Base-by-base conservation (phyloP, 2,888 invertebrate species). In the Lasioglossum leucozonium region DNA sequence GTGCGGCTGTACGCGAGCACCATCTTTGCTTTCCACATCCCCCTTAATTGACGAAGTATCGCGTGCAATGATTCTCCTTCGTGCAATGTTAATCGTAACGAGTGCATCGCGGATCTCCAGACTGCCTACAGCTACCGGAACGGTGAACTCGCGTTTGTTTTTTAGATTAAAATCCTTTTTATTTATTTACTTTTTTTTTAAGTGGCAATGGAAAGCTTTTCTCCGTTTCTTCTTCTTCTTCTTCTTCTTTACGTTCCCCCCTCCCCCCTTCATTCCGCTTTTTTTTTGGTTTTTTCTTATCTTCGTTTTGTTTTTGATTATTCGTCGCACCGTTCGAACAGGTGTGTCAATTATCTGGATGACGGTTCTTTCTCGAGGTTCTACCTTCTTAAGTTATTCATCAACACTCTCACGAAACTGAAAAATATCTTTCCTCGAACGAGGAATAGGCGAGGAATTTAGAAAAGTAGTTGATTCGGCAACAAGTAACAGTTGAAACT, bases 11-110 rank as follows among this genome's bases (percentile, higher is more conserved):
- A 22, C 69, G 69, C 58, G 85, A 84, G 81, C 51, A 65, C 76
- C 72, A 40, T 30, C 51, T 79, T 78, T 73, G 72, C 72, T 76
- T 47, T 65, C 55, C 67, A 51, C 73, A 81, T 83, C 67, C 73
- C 51, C 77, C 44, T 72, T 80, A 83, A 71, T 82, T 81, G 77
- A 76, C 83, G 75, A 89, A 81, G 69, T 62, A 79, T 77, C 82
- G 81, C 47, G 72, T 42, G 72, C 82, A 77, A 73, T 79, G 73
- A n/a, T 37, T 75, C 80, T 62, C 72, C 72, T 77, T 81, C 72
- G 88, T 89, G 90, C 88, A 88, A 89, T 81, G 82, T 84, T 85
- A 88, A 82, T 88, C 82, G 85, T 90, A 90, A 90, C 90, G 84
- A 90, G 90, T 90, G 90, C 89, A 81, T 89, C 81, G 73, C 72